Conservation (phyloP, 2,113 vertebrate species). For the Brachyhypopomus gauderio region DNA sequence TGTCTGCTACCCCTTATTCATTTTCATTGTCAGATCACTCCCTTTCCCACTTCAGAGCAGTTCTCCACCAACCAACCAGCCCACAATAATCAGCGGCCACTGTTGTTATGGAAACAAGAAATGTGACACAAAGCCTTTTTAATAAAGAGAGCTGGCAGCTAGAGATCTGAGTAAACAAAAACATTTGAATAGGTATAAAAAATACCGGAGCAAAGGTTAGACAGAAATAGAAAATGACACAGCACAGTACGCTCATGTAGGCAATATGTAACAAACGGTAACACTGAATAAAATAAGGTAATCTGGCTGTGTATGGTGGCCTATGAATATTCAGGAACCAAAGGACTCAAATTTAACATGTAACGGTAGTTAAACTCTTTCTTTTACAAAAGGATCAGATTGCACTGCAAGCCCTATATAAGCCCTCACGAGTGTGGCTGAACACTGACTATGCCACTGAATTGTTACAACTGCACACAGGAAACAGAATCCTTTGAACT, state of each 20-base stretch:
- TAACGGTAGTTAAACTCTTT: conserved; percentile 18
- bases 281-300: neutral
- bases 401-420: conserved; percentile 29
- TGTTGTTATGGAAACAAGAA: conserved; percentile 83
- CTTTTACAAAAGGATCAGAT: conserved; percentile 30
- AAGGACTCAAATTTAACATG: conserved; percentile 10
- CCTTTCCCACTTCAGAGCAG: conserved; percentile 68
- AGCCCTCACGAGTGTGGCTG: conserved; percentile 22
- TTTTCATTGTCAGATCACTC: conserved; percentile 54
- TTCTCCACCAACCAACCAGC: conserved; percentile 64
- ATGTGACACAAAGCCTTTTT: conserved; percentile 73
- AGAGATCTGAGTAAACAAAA: conserved; percentile 69
- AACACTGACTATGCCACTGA: conserved; percentile 38
- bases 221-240: conserved; percentile 38
- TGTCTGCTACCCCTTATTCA: conserved; percentile 37
- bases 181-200: conserved; percentile 51
- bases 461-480: conserved; percentile 44
- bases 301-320: neutral
- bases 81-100: conserved; percentile 68
- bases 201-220: conserved; percentile 40
- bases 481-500: conserved; percentile 54
- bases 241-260: conserved; percentile 11
- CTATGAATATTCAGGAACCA: conserved; percentile 6
- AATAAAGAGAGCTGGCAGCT: conserved; percentile 53
- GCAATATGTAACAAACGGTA: conserved; percentile 24